Percentiles rank a stretch among this genome's conserved stretches.
Evolutionary conservation across 2,113 vertebrate species (phyloP).

Genomic region (Myiagra hebetior): DNA sequence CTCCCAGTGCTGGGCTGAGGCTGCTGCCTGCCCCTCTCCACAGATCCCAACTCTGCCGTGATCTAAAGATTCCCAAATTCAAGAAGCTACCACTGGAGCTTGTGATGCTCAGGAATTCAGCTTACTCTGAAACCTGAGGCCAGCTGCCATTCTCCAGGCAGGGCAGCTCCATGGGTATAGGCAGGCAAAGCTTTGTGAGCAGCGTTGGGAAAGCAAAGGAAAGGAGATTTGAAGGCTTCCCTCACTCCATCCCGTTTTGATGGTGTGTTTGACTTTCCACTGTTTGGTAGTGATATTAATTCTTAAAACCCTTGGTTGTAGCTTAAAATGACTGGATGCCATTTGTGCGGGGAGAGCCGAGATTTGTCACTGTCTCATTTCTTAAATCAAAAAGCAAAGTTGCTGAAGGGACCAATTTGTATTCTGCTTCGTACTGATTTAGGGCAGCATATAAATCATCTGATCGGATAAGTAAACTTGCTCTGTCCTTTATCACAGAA

Average conservation of each 20-base stretch:
- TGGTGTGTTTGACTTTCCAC: not conserved
- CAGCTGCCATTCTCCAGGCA: not conserved
- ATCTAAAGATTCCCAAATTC: not conserved
- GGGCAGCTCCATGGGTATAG: not conserved
- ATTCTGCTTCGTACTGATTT: not conserved
- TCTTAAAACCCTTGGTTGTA: not conserved
- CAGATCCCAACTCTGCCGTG: accelerated
- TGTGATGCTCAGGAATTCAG: not conserved
- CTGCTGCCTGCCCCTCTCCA: not conserved
- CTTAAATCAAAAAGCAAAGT: not conserved
- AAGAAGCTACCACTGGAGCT: not conserved
- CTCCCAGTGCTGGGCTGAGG: not conserved
- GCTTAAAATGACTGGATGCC: not conserved
- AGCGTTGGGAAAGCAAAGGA: not conserved
- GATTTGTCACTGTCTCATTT: not conserved
- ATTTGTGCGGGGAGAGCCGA: accelerated
- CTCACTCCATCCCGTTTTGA: not conserved
- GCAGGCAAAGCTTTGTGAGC: not conserved
- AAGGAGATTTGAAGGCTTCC: not conserved
- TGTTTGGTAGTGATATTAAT: not conserved
- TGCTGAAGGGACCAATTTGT: not conserved
- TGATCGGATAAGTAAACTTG: not conserved
- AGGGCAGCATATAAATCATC: not conserved
- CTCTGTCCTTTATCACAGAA: not conserved
- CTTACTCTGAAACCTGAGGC: not conserved